phyloP scores from a whole-genome alignment of 2,888 invertebrate species.

The Vannuccia rotundouncinata region DNA sequence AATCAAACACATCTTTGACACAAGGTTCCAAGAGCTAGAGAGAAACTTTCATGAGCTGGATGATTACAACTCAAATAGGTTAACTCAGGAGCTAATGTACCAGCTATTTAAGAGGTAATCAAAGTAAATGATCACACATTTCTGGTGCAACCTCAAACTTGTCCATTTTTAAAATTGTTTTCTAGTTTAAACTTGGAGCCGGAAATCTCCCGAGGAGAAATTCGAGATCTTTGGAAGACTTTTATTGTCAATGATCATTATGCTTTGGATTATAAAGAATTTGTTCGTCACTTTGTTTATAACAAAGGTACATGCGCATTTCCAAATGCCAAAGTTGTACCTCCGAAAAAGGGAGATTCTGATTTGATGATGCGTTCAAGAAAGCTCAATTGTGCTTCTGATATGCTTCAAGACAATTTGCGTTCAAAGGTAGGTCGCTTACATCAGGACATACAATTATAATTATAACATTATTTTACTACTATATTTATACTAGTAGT shows the following conservation, averaged over 20 bases:
- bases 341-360: constrained; percentile 53
- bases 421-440: constrained; percentile 49
- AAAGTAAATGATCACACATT: too few species aligned
- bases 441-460: background rate
- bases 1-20: constrained; percentile 31
- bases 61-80: constrained; percentile 49
- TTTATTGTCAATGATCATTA: constrained; percentile 54
- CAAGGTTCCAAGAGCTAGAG: constrained; percentile 45
- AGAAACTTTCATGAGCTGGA: constrained; percentile 50
- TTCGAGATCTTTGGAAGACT: constrained; percentile 53
- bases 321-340: constrained; percentile 54
- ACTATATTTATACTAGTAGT: too few species aligned
- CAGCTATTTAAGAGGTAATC: constrained; percentile 51
- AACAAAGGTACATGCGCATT: constrained; percentile 51
- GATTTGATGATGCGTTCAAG: constrained; percentile 54
- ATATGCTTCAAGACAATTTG: constrained; percentile 53
- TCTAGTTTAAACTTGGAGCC: constrained; percentile 47
- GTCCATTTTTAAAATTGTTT: background rate
- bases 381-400: constrained; percentile 54
- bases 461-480: too few species aligned
- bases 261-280: constrained; percentile 52
- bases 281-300: constrained; percentile 55
- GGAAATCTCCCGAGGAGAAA: constrained; percentile 52
- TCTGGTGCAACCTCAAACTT: too few species aligned
- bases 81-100: constrained; percentile 54